These are phyloP conservation scores for Diabrotica undecimpunctata DNA, from an alignment of 1,140 invertebrate species.

Conservation along the genomic window DNA sequence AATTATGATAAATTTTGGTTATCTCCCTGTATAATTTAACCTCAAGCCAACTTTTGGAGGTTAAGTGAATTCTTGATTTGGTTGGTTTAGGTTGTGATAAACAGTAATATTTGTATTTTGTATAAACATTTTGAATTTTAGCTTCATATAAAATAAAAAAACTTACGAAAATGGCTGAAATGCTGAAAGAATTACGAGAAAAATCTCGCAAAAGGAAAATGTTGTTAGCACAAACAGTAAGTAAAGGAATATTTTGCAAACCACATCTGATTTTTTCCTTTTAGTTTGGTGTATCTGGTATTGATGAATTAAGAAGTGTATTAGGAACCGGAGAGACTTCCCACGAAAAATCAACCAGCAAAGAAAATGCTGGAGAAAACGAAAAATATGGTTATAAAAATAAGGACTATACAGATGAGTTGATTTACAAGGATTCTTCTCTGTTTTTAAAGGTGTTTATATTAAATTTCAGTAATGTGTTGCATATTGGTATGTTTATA, in stretches of 20 bases:
- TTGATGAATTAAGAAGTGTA: conserved; percentile 74
- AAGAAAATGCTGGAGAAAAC: conserved; percentile 33
- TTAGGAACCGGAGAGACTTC: conserved; percentile 68
- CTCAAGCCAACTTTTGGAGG: too few relatives aligned
- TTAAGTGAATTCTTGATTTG: too few relatives aligned
- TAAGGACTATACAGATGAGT: conserved; percentile 65
- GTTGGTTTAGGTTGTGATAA: too few relatives aligned
- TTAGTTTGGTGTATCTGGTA: conserved; percentile 76
- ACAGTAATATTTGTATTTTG: too few relatives aligned
- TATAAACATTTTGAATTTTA: too few relatives aligned
- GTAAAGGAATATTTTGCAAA: conserved; percentile 27
- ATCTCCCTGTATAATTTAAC: too few relatives aligned
- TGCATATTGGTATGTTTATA: too few relatives aligned
- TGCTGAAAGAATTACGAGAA: conserved; percentile 76
- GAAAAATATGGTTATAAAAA: conserved; percentile 49
- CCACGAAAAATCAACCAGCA: conserved; percentile 49
- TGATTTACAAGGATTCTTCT: conserved; percentile 93
- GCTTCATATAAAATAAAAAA: too few relatives aligned
- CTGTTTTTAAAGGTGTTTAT: conserved; percentile 78
- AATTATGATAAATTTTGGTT: too few relatives aligned
- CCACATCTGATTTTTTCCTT: conserved; percentile 19
- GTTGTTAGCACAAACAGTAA: conserved; percentile 84
- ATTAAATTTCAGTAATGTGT: not conserved
- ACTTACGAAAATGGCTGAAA: conserved; percentile 57
- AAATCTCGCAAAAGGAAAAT: conserved; percentile 84